These are phyloP conservation scores for Camponotus floridanus DNA, from an alignment of 1,140 invertebrate genomes.

Conservation along the genomic window DNA sequence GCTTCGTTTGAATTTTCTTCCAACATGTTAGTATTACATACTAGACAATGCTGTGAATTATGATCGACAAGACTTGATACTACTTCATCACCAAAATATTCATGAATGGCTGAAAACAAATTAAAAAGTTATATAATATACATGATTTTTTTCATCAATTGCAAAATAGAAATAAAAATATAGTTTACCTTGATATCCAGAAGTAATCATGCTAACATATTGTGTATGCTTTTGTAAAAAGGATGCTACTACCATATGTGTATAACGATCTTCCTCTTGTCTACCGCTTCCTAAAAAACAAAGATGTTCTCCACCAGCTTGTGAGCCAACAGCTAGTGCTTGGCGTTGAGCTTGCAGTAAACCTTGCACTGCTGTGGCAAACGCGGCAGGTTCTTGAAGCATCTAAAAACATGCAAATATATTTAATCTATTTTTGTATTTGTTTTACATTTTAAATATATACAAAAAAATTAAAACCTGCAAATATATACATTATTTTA, in stretches of 20 bases:
- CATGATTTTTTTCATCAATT: conserved; percentile 17
- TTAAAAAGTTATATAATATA: not conserved
- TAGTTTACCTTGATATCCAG: conserved; percentile 93
- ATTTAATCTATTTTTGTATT: not conserved
- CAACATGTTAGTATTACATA: conserved; percentile 89
- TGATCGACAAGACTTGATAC: conserved; percentile 94
- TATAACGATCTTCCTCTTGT: conserved; percentile 98
- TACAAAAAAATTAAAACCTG: not conserved
- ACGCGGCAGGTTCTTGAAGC: conserved; percentile 97
- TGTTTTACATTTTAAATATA: not conserved
- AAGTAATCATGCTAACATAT: conserved; percentile 96
- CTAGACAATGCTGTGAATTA: conserved; percentile 91
- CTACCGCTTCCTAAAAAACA: conserved; percentile 98
- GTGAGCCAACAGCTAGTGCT: conserved; percentile 94
- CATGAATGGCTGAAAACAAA: conserved; percentile 90
- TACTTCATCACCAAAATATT: conserved; percentile 93
- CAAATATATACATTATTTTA: not conserved
- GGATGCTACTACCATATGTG: conserved; percentile 99
- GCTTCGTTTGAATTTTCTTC: conserved; percentile 84
- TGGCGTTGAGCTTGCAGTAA: conserved; percentile 96
- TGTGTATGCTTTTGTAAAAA: conserved; percentile 98
- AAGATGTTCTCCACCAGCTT: conserved; percentile 97
- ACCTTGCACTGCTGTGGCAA: conserved; percentile 97
- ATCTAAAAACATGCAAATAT: conserved; percentile 64
- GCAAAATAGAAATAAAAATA: conserved; percentile 39